A percentile compares a stretch with the other conserved stretches of the same genome.
Evolutionary conservation across 1,140 invertebrate species (phyloP).

Genomic region (Psilanteris sp.): DNA sequence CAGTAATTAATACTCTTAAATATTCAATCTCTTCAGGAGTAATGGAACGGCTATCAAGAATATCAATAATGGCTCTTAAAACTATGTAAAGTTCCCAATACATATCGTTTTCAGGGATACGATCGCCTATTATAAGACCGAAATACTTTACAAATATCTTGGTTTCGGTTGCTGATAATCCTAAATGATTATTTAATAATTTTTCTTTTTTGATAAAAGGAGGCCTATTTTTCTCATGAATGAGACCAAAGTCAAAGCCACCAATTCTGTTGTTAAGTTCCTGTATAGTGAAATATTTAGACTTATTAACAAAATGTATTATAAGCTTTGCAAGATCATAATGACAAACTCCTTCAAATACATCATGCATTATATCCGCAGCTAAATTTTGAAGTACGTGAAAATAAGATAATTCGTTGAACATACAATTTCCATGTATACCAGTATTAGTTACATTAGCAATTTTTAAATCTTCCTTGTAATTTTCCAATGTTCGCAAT

Average conservation of each 20-base stretch:
- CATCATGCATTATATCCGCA: conserved; percentile 41
- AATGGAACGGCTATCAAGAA: no score
- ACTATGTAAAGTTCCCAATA: not conserved
- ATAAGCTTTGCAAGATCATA: conserved; percentile 5
- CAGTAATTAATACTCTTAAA: conserved; percentile 16
- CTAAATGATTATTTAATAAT: not conserved
- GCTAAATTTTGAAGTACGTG: conserved; percentile 21
- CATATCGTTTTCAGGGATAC: not conserved
- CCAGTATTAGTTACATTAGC: no score
- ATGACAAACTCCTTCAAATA: conserved; percentile 22
- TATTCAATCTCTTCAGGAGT: no score
- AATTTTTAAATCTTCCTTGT: no score
- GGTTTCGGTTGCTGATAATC: not conserved
- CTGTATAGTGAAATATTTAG: conserved; percentile 18
- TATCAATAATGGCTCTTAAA: not conserved
- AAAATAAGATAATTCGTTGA: conserved; percentile 41
- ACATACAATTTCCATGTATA: conserved; percentile 25
- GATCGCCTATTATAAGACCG: not conserved
- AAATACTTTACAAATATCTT: not conserved
- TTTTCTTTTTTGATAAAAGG: conserved; percentile 18
- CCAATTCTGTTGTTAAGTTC: conserved; percentile 21
- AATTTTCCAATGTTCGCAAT: conserved; percentile 21
- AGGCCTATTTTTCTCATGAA: conserved; percentile 8
- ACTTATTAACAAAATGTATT: conserved; percentile 11
- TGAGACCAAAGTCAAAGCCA: conserved; percentile 17